phyloP scores from a whole-genome alignment of 2,888 invertebrate genomes.

The Platycheirus albimanus region DNA sequence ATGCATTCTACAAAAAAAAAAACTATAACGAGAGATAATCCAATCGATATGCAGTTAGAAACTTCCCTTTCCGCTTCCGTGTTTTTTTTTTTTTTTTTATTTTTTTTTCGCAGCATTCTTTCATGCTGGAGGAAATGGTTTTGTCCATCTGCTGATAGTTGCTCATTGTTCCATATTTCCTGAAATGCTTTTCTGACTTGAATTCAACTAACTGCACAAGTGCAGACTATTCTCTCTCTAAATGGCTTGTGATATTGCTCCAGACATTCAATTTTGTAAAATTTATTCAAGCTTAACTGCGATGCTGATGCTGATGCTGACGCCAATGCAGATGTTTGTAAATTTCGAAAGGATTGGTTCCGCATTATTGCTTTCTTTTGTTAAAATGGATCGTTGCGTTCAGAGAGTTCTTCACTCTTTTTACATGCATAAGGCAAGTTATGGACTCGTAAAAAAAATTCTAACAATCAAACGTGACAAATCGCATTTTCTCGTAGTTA shows the following conservation, averaged over 20 bases:
- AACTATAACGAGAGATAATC: slow-evolving; percentile 23
- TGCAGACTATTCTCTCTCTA: slow-evolving; percentile 9
- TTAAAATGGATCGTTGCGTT: too few relatives aligned
- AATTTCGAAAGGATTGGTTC: background rate
- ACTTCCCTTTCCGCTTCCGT: too few relatives aligned
- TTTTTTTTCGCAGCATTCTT: background rate
- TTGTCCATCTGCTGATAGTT: slow-evolving; percentile 32
- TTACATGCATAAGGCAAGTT: too few relatives aligned
- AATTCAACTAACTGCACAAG: slow-evolving; percentile 17
- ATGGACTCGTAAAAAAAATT: too few relatives aligned
- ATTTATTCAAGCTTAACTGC: slow-evolving; percentile 6
- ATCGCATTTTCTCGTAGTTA: too few relatives aligned
- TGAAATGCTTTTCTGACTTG: slow-evolving; percentile 14
- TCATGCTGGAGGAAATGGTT: slow-evolving; percentile 14
- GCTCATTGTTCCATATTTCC: slow-evolving; percentile 37
- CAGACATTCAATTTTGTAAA: slow-evolving; percentile 18
- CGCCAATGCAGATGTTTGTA: background rate
- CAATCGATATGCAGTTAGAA: slow-evolving; percentile 39
- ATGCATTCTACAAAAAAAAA: slow-evolving; percentile 13
- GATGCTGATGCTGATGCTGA: too few relatives aligned
- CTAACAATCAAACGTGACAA: too few relatives aligned
- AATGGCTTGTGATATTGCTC: slow-evolving; percentile 23
- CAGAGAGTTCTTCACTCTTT: too few relatives aligned
- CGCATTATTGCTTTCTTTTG: slow-evolving; percentile 16
- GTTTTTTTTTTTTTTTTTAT: too few relatives aligned